Evolutionary conservation across 2,888 invertebrate species (phyloP), one percentile per base, ranked within the genome.

Genomic region (Pristionchus fissidentatus): DNA sequence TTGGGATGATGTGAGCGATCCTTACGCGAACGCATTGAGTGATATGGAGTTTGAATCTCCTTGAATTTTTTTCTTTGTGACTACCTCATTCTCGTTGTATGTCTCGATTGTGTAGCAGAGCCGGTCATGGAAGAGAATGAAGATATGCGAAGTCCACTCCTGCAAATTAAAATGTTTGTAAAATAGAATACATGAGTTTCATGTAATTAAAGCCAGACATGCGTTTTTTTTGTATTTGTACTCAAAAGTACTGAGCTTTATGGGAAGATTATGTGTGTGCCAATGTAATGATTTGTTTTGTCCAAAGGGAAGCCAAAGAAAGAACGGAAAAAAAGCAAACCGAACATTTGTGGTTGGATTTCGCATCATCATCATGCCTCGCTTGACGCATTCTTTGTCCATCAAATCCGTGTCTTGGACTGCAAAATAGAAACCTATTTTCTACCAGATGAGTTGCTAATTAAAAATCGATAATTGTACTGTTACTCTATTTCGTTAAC

Each of bases 71-170:
- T 29, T 32, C 29, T 62, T 62, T 10, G 15, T 41, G 70, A 70
- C 38, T 10, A 70, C 70, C n/a, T 70, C 70, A 22, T 52, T 38
- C 32, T 87, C 88, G 13, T 87, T 86, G 66, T 86, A 87, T 1
- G 85, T 78, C 8, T 88, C 88, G 10, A 87, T 77, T 19, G 89
- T 85, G 84, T 91, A 92, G 85, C 90, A 92, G 57, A 92, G 86
- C 19, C 89, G 87, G 75, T 92, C 92, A 5, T 85, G 82, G 84
- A 91, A 91, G 13, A 92, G 84, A 7, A 92, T 89, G 86, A 92
- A 92, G 19, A 92, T 86, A 84, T 92, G 92, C 1, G 88, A 86
- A 15, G 87, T 85, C 92, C 92, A 92, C 46, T 87, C 86, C 88
- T 89, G 73, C 79, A 88, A 32, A 32, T 49, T 10, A 60, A 0